A percentile compares a stretch with the other conserved stretches of the same genome.
Evolutionary conservation across 2,113 vertebrate species (phyloP).

Genomic region (Seriola aureovittata): DNA sequence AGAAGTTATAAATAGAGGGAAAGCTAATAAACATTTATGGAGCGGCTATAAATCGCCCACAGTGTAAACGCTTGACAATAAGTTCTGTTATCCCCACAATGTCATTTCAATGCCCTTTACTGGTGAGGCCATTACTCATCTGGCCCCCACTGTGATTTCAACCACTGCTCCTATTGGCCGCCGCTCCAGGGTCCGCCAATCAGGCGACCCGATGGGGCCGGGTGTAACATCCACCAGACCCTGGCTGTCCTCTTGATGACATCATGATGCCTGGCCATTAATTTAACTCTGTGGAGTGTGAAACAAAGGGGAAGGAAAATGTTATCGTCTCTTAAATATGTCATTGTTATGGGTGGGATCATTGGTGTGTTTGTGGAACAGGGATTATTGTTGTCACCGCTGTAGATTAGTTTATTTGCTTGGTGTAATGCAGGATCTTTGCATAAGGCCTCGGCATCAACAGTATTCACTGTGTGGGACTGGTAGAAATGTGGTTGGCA

Average conservation of each 20-base stretch:
- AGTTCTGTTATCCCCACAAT: slow-evolving; percentile 83
- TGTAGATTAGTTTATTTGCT: slow-evolving; percentile 1
- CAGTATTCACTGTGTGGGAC: background rate
- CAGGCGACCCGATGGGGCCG: slow-evolving; percentile 28
- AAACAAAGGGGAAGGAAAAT: slow-evolving; percentile 51
- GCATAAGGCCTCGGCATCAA: background rate
- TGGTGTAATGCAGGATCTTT: background rate
- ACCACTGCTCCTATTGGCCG: slow-evolving; percentile 58
- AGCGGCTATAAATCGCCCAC: slow-evolving; percentile 81
- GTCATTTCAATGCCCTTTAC: slow-evolving; percentile 83
- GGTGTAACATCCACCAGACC: slow-evolving; percentile 32
- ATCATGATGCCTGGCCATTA: slow-evolving; percentile 59
- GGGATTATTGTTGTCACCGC: slow-evolving; percentile 40
- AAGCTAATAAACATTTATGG: slow-evolving; percentile 88
- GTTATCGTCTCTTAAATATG: slow-evolving; percentile 68
- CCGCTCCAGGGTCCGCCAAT: slow-evolving; percentile 60
- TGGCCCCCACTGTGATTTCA: slow-evolving; percentile 34
- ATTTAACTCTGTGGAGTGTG: slow-evolving; percentile 58
- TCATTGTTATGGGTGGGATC: slow-evolving; percentile 30
- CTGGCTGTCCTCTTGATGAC: slow-evolving; percentile 62
- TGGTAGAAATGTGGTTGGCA: background rate
- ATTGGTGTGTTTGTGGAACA: slow-evolving; percentile 40
- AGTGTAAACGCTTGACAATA: slow-evolving; percentile 82
- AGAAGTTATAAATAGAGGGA: slow-evolving; percentile 87
- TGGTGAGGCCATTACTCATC: slow-evolving; percentile 74